Conservation (phyloP, 1,140 invertebrate species). For the Cecropterus lyciades region DNA sequence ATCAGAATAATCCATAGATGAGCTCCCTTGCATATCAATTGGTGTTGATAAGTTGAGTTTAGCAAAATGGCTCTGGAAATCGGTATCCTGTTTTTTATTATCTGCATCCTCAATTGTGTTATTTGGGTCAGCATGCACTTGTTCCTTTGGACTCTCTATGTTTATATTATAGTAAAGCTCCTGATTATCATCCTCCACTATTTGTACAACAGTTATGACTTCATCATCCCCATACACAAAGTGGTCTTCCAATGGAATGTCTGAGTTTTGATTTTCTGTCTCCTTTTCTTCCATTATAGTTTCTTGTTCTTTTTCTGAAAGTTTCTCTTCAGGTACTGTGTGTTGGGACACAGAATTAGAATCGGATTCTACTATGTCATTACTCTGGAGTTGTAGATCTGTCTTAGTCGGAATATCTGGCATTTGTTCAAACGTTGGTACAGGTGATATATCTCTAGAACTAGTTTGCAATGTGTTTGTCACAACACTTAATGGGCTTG, state of each 20-base stretch:
- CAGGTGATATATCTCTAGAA: conserved; percentile 58
- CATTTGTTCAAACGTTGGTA: conserved; percentile 14
- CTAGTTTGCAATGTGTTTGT: conserved; percentile 42
- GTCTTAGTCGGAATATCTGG: conserved; percentile 25
- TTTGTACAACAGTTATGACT: conserved; percentile 80
- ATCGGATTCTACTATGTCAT: conserved; percentile 16
- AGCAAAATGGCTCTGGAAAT: conserved; percentile 74
- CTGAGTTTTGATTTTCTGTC: conserved; percentile 28
- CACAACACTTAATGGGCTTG: conserved; percentile 58
- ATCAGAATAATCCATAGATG: conserved; percentile 62
- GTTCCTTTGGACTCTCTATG: conserved; percentile 63
- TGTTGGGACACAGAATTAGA: conserved; percentile 7
- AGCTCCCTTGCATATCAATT: conserved; percentile 44
- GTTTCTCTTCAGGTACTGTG: conserved; percentile 29
- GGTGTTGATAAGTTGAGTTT: conserved; percentile 60
- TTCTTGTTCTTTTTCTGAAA: conserved; percentile 17
- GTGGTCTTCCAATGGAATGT: conserved; percentile 58
- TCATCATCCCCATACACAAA: conserved; percentile 76
- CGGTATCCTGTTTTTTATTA: conserved; percentile 53
- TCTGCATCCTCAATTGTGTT: conserved; percentile 43
- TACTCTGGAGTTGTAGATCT: conserved; percentile 15
- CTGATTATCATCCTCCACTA: conserved; percentile 79
- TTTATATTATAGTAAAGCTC: conserved; percentile 76
- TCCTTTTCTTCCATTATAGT: conserved; percentile 12
- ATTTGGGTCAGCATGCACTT: conserved; percentile 26